These are phyloP conservation scores for Coenonympha arcania DNA, from an alignment of 2,888 invertebrate species.

Conservation along the genomic window DNA sequence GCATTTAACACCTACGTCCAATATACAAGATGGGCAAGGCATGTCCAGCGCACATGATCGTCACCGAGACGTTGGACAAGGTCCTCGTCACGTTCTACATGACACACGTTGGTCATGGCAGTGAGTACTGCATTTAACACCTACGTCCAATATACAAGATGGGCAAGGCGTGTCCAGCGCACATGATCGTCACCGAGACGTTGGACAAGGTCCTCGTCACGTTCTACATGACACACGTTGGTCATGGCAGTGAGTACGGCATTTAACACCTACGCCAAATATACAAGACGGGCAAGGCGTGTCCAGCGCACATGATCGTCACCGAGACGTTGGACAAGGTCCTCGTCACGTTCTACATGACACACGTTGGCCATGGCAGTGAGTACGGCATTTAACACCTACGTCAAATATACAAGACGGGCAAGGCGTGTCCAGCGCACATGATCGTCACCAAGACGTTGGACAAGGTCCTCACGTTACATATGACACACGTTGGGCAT, in stretches of 20 bases:
- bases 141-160: conserved; percentile 66
- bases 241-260: conserved; percentile 63
- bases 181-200: conserved; percentile 66
- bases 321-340: conserved; percentile 61
- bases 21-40: conserved; percentile 69
- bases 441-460: conserved; percentile 66
- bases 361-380: conserved; percentile 66
- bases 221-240: conserved; percentile 66
- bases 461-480: conserved; percentile 59
- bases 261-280: too few species aligned
- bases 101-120: conserved; percentile 65
- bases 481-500: conserved; percentile 66
- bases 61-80: conserved; percentile 58
- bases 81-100: conserved; percentile 64
- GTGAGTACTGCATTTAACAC: too few species aligned
- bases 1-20: too few species aligned
- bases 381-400: too few species aligned
- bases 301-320: conserved; percentile 67
- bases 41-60: conserved; percentile 67
- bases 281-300: conserved; percentile 67
- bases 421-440: conserved; percentile 66
- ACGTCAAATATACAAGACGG: conserved; percentile 66
- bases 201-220: conserved; percentile 58
- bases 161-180: conserved; percentile 66
- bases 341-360: conserved; percentile 62